Evolutionary conservation across 2,888 invertebrate species (phyloP), one percentile per base, ranked within the genome.

Genomic region (Ecliptopera silaceata): DNA sequence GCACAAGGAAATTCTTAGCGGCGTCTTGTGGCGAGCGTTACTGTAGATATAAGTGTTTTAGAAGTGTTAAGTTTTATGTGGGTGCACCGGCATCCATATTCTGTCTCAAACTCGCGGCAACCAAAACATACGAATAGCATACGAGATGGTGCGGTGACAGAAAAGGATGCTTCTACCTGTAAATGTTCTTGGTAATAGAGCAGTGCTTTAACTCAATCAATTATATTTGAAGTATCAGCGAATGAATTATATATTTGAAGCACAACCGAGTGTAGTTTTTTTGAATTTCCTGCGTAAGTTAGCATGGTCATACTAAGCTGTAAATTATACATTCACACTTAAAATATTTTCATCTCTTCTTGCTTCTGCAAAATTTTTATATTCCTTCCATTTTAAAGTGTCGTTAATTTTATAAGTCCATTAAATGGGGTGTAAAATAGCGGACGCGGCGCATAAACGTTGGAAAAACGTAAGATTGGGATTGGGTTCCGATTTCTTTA

Each of bases 401-500:
- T 42, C 52, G 55, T 61, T 59, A 62, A 60, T 54, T 62, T 59
- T 62, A 58, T 57, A 56, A 51, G 50, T 53, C 54, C 36, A 15
- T 54, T 53, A 49, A 53, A 58, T 43, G 34, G 52, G 54, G 49
- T 61, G 59, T 55, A 47, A 63, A 65, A 63, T 32, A 47, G 42
- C 36, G 45, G 50, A 47, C 46, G 47, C 18, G 31, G 13, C 44
- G 39, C 42, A 49, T 36, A 46, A 51, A 47, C 26, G 44, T 20
- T 44, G 43, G 49, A 42, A 53, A 53, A 26, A 45, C 52, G 26
- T 29, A 22, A 32, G 13, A 53, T 38, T 49, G 39, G 43, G 32
- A 58, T 36, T 54, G 54, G 41, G 20, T 26, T 8, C 26, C 10
- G 36, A 12, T 36, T 36, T 36, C 15, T 26, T 26, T 26, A 26